Conservation (phyloP, 2,797 vertebrate genomes). For the Sebastes miniatus region DNA sequence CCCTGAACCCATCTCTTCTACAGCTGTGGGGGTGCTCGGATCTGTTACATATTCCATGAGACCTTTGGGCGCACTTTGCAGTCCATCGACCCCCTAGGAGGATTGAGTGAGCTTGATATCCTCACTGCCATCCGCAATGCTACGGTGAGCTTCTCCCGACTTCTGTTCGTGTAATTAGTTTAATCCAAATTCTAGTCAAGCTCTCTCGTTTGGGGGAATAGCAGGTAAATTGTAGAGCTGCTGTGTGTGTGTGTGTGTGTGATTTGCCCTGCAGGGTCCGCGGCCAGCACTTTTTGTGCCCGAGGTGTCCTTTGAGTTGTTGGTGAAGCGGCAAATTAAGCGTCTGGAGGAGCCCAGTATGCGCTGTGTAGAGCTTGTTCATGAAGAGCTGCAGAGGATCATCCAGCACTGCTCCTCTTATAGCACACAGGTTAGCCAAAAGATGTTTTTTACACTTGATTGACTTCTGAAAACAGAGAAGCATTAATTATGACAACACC, state of each 20-base stretch:
- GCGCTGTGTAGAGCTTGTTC: slow-evolving; percentile 87
- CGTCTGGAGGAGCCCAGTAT: slow-evolving; percentile 86
- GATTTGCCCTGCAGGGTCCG: slow-evolving; percentile 76
- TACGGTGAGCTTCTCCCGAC: slow-evolving; percentile 66
- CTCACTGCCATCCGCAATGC: slow-evolving; percentile 87
- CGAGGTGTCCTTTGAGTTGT: slow-evolving; percentile 86
- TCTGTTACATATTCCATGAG: slow-evolving; percentile 90
- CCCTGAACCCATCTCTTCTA: slow-evolving; percentile 40
- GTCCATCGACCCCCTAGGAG: slow-evolving; percentile 86
- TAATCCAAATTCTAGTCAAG: slow-evolving; percentile 17
- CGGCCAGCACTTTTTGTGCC: slow-evolving; percentile 86
- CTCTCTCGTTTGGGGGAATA: not conserved
- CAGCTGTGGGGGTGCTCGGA: slow-evolving; percentile 87
- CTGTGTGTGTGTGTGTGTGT: not conserved
- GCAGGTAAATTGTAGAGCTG: not conserved
- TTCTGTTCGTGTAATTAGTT: slow-evolving; percentile 3
- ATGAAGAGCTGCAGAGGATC: slow-evolving; percentile 88
- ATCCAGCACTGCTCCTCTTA: slow-evolving; percentile 86
- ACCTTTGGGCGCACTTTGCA: slow-evolving; percentile 87
- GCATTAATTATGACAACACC: not conserved
- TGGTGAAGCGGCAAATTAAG: slow-evolving; percentile 89
- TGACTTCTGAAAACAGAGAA: not conserved
- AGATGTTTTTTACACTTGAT: not conserved
- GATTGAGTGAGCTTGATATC: slow-evolving; percentile 83
- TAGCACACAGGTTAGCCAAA: slow-evolving; percentile 80